phyloP scores from a whole-genome alignment of 2,888 invertebrate species.

The Dorcus parallelipipedus region DNA sequence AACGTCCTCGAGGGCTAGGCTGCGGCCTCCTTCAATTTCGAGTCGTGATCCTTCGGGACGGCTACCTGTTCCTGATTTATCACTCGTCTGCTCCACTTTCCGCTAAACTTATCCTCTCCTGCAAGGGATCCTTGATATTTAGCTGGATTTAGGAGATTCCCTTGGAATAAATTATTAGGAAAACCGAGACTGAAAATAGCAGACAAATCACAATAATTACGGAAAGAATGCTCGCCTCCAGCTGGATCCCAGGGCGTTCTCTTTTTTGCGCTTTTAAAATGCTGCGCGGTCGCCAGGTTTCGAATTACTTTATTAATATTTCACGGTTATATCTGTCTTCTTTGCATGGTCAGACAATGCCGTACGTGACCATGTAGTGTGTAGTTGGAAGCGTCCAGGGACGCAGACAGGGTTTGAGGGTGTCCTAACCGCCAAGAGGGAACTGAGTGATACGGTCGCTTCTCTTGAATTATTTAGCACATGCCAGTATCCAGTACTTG shows the following conservation, averaged over 20 bases:
- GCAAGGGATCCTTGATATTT: slow-evolving; percentile 48
- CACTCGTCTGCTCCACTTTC: slow-evolving; percentile 48
- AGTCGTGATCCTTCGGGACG: slow-evolving; percentile 45
- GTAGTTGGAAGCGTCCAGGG: slow-evolving; percentile 1
- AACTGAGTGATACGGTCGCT: slow-evolving; percentile 43
- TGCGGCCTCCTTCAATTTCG: slow-evolving; percentile 44
- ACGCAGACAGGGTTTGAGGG: slow-evolving; percentile 25
- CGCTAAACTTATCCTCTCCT: slow-evolving; percentile 45
- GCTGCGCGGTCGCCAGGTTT: neutral
- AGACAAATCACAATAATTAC: slow-evolving; percentile 27
- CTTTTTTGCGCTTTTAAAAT: slow-evolving; percentile 2
- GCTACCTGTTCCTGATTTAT: slow-evolving; percentile 50
- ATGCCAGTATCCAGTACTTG: slow-evolving; percentile 27
- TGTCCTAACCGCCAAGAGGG: slow-evolving; percentile 34
- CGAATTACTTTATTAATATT: slow-evolving; percentile 43
- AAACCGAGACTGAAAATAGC: slow-evolving; percentile 22
- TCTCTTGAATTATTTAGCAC: slow-evolving; percentile 45
- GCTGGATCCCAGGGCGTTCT: slow-evolving; percentile 6
- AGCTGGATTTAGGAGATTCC: slow-evolving; percentile 46
- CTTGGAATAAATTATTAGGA: slow-evolving; percentile 45
- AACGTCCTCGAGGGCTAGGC: slow-evolving; percentile 39
- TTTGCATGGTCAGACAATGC: slow-evolving; percentile 47
- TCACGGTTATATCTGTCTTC: slow-evolving; percentile 37
- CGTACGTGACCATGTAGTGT: slow-evolving; percentile 40
- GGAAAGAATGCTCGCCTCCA: neutral